Evolutionary conservation across 2,113 vertebrate genomes (phyloP), one percentile per base, ranked within the genome.

Genomic region (Dromaius novaehollandiae): DNA sequence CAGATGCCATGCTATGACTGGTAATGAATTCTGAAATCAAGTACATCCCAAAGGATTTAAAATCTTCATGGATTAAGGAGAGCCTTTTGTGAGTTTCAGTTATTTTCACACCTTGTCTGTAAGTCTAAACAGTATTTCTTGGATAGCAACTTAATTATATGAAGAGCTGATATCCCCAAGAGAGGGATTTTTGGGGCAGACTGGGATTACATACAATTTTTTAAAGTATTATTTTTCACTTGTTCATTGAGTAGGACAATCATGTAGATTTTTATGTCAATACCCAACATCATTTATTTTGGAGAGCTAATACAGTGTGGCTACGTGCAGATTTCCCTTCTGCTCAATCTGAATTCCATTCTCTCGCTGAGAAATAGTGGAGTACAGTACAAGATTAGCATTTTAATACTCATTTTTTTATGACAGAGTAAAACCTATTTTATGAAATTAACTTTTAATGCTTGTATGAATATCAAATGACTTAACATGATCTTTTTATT

Each of bases 361-460:
- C 42, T 84, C 11, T 36, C 79, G 13, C 38, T 81, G 50, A 69
- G 58, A 84, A 90, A 80, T 13, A 58, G 30, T 48, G 25, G 34
- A 86, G 20, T 74, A 36, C 40, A 38, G 70, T 55, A 42, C 18
- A 83, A 25, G 7, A 82, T 70, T 32, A 82, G 6, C n/a, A 86
- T 81, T 92, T 83, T 75, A 83, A 90, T 75, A 55, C 10, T 53
- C 0, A 5, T 78, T 64, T 77, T 77, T 80, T 46, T 25, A 69
- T 58, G 42, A 70, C 7, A 85, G 34, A 84, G 7, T 68, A 91
- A 83, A 84, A 91, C 66, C 11, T 9, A 80, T 86, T 89, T 91
- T 17, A 89, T 84, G 73, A 13, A 56, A 91, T 83, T 65, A 60
- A 68, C 44, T 96, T 91, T 95, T 88, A 83, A 88, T 79, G 44